Conservation (phyloP, 2,888 invertebrate species). For the Anthophora plumipes region DNA sequence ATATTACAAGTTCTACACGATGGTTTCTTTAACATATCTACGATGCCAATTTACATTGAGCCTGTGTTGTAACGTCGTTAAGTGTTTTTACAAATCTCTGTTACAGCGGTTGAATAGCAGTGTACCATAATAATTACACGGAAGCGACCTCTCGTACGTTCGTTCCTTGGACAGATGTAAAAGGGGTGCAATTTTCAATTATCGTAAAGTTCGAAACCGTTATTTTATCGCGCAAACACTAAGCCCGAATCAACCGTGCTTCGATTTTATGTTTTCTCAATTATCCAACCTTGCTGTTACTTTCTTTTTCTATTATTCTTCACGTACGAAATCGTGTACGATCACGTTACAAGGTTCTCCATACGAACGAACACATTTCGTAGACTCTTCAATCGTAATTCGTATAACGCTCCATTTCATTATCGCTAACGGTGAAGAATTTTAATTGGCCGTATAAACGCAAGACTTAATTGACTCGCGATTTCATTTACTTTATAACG, state of each 20-base stretch:
- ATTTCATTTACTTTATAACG: not conserved
- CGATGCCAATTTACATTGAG: not conserved
- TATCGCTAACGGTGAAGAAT: not conserved
- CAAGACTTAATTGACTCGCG: not conserved
- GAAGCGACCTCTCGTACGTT: not conserved
- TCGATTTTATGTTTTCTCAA: constrained; percentile 8
- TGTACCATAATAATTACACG: not conserved
- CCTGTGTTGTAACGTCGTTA: not conserved
- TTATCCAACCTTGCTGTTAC: not conserved
- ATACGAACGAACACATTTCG: not conserved
- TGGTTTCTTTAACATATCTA: not conserved
- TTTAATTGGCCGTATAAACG: not conserved
- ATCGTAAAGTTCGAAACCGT: constrained; percentile 15
- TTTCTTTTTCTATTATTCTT: not conserved
- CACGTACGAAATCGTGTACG: not conserved
- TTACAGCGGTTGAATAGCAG: not conserved
- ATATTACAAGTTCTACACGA: not conserved
- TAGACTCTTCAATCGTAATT: not conserved
- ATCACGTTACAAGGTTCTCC: not conserved
- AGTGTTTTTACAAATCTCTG: not conserved
- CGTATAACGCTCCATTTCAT: not conserved
- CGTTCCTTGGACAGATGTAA: not conserved
- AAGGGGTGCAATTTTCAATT: constrained; percentile 6
- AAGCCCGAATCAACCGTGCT: constrained; percentile 9
- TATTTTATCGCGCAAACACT: not conserved